Evolutionary conservation across 2,888 invertebrate species (phyloP).

Genomic region (Catocala nupta): DNA sequence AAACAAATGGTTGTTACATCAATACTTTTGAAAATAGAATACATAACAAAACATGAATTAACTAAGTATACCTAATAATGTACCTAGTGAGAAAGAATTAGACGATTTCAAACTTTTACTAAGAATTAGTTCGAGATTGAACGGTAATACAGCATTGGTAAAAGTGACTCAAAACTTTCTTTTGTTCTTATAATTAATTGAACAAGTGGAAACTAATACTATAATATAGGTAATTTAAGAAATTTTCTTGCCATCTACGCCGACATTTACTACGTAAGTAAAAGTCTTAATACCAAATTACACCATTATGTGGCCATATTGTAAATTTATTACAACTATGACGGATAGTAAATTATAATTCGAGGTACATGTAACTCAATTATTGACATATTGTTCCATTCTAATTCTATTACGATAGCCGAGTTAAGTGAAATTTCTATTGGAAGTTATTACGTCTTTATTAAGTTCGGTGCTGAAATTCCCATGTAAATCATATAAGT

Average conservation of each 20-base stretch:
- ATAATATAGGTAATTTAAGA: conserved; percentile 39
- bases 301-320: conserved; percentile 29
- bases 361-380: conserved; percentile 23
- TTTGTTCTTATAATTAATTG: conserved; percentile 37
- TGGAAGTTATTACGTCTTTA: conserved; percentile 16
- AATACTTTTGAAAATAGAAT: not conserved
- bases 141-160: no score
- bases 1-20: not conserved
- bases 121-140: no score
- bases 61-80: no score
- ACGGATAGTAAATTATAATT: conserved; percentile 33
- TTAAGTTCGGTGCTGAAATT: conserved; percentile 44
- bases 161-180: conserved; percentile 23
- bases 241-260: conserved; percentile 31
- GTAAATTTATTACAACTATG: conserved; percentile 31
- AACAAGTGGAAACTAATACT: conserved; percentile 24
- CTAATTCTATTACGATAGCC: conserved; percentile 30
- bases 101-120: no score
- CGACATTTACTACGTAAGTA: conserved; percentile 39
- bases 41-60: no score
- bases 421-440: conserved; percentile 24
- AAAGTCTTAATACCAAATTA: conserved; percentile 48
- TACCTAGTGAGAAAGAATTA: no score
- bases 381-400: conserved; percentile 35
- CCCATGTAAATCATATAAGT: conserved; percentile 70